A percentile compares a stretch with the other conserved stretches of the same genome.
Conservation (phyloP, 2,797 vertebrate species). For the Sus cebifrons region DNA sequence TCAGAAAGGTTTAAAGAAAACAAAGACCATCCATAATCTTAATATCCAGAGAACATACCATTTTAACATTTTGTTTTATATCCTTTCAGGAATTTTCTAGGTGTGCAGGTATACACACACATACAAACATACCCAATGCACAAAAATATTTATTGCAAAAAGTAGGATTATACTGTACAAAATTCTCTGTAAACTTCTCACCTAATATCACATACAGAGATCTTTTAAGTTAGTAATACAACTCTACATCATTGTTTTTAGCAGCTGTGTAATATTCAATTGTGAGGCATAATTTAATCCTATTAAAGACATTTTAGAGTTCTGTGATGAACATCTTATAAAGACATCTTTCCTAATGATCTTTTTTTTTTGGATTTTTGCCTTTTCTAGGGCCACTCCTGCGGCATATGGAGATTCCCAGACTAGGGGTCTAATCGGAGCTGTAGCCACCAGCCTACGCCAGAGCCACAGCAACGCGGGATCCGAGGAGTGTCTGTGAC, state of each 20-base stretch:
- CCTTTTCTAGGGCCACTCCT: no score
- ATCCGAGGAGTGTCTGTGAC: no score
- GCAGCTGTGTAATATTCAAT: background rate
- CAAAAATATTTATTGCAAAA: background rate
- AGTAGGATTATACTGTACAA: background rate
- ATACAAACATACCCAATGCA: background rate
- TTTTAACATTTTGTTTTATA: background rate
- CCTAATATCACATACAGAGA: background rate
- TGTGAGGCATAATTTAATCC: constrained; percentile 37
- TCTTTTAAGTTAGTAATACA: background rate
- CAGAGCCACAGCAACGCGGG: no score
- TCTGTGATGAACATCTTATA: background rate
- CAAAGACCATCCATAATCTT: background rate
- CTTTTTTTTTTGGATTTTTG: no score
- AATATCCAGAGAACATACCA: background rate
- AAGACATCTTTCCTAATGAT: background rate
- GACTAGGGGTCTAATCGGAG: no score
- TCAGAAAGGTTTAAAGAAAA: background rate
- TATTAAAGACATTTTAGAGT: background rate
- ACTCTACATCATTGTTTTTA: background rate
- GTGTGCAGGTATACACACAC: background rate
- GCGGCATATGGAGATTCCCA: no score
- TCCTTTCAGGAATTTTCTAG: background rate
- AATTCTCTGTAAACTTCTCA: background rate
- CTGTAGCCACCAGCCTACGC: no score